phyloP scores from a whole-genome alignment of 2,888 invertebrate species.

The Hipparchia sbordonii region DNA sequence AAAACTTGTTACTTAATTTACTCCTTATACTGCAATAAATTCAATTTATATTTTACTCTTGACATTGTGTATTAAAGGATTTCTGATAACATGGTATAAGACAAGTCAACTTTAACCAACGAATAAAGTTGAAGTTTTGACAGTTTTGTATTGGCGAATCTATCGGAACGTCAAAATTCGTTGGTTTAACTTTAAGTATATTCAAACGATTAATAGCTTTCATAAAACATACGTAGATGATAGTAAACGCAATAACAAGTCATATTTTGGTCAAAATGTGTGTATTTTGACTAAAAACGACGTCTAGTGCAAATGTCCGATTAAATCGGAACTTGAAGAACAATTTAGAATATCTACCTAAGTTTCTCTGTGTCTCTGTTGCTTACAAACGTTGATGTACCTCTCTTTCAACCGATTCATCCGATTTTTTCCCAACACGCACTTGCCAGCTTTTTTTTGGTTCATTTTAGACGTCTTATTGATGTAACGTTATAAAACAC shows the following conservation, averaged over 20 bases:
- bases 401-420: not conserved
- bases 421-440: no score
- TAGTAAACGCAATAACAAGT: slow-evolving; percentile 42
- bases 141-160: not conserved
- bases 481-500: no score
- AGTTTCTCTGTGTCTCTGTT: slow-evolving; percentile 15
- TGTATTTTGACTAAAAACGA: slow-evolving; percentile 33
- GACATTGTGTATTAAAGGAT: no score
- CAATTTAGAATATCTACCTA: slow-evolving; percentile 12
- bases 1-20: no score
- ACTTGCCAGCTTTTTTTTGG: no score
- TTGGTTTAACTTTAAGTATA: slow-evolving; percentile 24
- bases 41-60: no score
- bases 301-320: slow-evolving; percentile 50
- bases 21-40: no score
- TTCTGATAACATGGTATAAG: no score
- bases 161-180: no score
- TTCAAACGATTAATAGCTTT: slow-evolving; percentile 41
- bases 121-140: slow-evolving; percentile 7
- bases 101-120: no score
- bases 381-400: slow-evolving; percentile 28
- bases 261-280: slow-evolving; percentile 28
- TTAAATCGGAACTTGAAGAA: slow-evolving; percentile 52
- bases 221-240: slow-evolving; percentile 39
- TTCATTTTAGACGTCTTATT: no score